Evolutionary conservation across 1,140 invertebrate species (phyloP).

Genomic region (Trichogramma pretiosum): DNA sequence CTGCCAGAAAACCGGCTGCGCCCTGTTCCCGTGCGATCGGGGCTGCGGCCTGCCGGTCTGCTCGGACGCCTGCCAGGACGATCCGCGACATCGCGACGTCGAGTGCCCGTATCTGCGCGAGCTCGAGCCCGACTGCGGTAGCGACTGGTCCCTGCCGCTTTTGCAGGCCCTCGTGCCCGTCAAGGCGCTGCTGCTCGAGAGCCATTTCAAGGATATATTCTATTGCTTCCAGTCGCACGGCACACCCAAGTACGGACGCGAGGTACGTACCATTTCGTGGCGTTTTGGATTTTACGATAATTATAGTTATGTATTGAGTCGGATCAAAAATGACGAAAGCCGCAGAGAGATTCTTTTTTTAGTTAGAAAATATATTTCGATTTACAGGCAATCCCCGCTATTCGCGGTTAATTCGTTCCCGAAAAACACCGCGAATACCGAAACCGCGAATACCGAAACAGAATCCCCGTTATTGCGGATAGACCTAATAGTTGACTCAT

Average conservation of each 20-base stretch:
- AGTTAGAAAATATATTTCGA: too few relatives aligned
- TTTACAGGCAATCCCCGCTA: too few relatives aligned
- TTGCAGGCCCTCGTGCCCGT: conserved; percentile 52
- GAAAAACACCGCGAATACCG: too few relatives aligned
- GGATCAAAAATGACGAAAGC: too few relatives aligned
- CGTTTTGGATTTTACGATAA: too few relatives aligned
- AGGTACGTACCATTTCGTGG: too few relatives aligned
- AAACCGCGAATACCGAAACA: too few relatives aligned
- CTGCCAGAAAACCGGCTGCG: conserved; percentile 45
- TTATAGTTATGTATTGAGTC: too few relatives aligned
- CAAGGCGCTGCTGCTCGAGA: conserved; percentile 31
- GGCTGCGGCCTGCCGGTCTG: conserved; percentile 55
- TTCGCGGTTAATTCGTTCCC: too few relatives aligned
- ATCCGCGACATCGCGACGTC: conserved; percentile 39
- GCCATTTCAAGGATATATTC: background rate
- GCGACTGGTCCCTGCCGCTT: conserved; percentile 41
- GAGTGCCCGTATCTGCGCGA: conserved; percentile 53
- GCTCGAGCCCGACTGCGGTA: conserved; percentile 44
- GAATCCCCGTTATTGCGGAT: too few relatives aligned
- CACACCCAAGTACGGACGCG: conserved; percentile 14
- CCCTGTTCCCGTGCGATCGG: conserved; percentile 44
- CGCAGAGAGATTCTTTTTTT: too few relatives aligned
- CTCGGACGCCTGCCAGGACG: conserved; percentile 48
- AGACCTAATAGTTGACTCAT: too few relatives aligned
- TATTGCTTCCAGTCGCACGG: conserved; percentile 2